Evolutionary conservation across 2,113 vertebrate genomes (phyloP), one percentile per base, ranked within the genome.

Genomic region (Emberiza fucata): DNA sequence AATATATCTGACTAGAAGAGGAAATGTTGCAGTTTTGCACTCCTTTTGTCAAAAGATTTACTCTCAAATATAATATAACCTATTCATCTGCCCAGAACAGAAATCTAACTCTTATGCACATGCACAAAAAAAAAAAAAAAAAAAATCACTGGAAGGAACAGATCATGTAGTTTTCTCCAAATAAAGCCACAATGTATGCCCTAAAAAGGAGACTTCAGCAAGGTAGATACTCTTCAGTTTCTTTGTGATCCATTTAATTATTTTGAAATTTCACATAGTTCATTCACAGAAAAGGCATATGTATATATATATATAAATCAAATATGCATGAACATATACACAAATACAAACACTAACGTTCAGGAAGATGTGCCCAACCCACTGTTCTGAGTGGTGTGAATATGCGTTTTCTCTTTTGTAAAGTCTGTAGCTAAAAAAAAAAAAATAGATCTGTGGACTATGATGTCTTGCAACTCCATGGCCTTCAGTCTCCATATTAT

Each of bases 401-500:
- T 37, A 56, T 29, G 31, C 2, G 20, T 77, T 69, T 76, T 66
- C 17, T 40, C 27, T 70, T 51, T 57, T 53, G 5, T 37, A 47
- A 85, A 64, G n/a, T 44, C 18, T 42, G 6, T 40, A 21, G 23
- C n/a, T 31, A 54, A 71, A 70, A 77, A 66, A 75, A 80, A 39
- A 16, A 42, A 44, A 47, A 15, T 25, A 70, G 17, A 12, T 61
- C 15, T 86, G 23, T 63, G 44, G 6, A n/a, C 27, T 40, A 11
- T 35, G 19, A 64, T 0, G 0, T 24, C 28, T 12, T 50, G 14
- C 69, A 59, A 65, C 3, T 65, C 69, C 13, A 48, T 10, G 4
- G 14, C 5, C 16, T 87, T 89, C 70, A 68, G 20, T 56, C 25
- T 92, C 19, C 3, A 7, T 31, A 21, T 9, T 21, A 63, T 61